phyloP scores from a whole-genome alignment of 2,888 invertebrate genomes.

The Chymomyza procnemis region DNA sequence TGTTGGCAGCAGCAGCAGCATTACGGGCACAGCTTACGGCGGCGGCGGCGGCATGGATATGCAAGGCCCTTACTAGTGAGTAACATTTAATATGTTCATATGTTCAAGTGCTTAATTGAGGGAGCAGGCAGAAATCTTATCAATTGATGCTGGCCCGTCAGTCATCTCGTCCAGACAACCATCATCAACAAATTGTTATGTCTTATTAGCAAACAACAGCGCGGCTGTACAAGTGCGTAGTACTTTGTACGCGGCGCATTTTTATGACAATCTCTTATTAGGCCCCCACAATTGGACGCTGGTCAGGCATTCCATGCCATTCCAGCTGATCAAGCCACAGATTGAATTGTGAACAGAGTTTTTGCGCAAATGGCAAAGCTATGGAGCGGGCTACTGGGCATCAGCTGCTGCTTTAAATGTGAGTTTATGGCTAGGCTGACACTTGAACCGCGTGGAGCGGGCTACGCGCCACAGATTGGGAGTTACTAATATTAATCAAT shows the following conservation, averaged over 20 bases:
- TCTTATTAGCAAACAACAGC: conserved; percentile 27
- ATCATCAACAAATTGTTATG: conserved; percentile 49
- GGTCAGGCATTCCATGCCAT: neutral
- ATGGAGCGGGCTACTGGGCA: neutral
- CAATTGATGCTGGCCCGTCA: conserved; percentile 52
- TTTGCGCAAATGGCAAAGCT: conserved; percentile 3
- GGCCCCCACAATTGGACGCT: conserved; percentile 12
- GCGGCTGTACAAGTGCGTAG: neutral
- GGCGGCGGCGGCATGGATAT: conserved; percentile 53
- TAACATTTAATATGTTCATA: conserved; percentile 43
- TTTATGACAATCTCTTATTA: conserved; percentile 12
- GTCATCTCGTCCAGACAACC: neutral
- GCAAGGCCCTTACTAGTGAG: conserved; percentile 63
- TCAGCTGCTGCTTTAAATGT: neutral
- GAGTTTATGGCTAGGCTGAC: too few species aligned
- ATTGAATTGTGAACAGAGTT: conserved; percentile 26
- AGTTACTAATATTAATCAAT: too few species aligned
- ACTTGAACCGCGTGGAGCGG: too few species aligned
- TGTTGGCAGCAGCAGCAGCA: conserved; percentile 36
- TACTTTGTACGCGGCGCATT: conserved; percentile 9
- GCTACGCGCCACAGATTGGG: too few species aligned
- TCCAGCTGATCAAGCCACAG: conserved; percentile 10
- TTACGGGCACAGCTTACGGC: neutral
- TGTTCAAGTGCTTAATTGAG: conserved; percentile 36
- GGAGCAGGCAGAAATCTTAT: conserved; percentile 56